Base-by-base conservation (phyloP, 2,888 invertebrate species). In the Carcina quercana region DNA sequence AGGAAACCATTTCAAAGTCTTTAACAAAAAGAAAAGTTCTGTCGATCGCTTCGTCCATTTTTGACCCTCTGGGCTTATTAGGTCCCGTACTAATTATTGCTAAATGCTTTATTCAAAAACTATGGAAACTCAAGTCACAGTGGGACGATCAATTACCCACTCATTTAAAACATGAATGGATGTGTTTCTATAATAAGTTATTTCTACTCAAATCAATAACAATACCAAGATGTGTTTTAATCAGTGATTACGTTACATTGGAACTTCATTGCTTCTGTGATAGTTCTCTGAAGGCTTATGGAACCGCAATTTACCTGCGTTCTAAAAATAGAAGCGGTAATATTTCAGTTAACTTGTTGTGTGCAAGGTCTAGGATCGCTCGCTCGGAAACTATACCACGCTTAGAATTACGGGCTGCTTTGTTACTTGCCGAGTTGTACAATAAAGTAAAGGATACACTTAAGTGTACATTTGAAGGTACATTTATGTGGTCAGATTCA, bases 321-420 rank as follows among this genome's bases (percentile, higher is more conserved):
- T 30, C 34, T 7, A 22, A 22, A 21, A 17, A 34, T 22, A 14
- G 10, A 1, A 8, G 13, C 7, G 34, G 29, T 11, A 20, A 29
- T 11, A 25, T 34, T 3, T 7, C 24, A 15, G 28, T 36, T 6
- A 25, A 27, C n/a, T 22, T 40, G 6, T 12, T 36, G 2, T 31
- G 24, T 11, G 28, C 39, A 5, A 35, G 36, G 13, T 27, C 39
- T 6, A 28, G 32, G n/a, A 30, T 40, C 1, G 36, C 40, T 2
- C 33, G 25, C 6, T 17, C 15, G 2, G 25, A 32, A 0, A 57
- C 50, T 0, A 54, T 52, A 5, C 55, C 56, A 2, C 19, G 55
- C n/a, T 42, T 59, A 3, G 57, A 59, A 14, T 29, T 58, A 2
- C 56, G 54, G 28, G 53, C 45, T 4, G 54, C 54, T 15, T 55